phyloP scores from a whole-genome alignment of 2,797 vertebrate species.

The Cossypha dichroa region DNA sequence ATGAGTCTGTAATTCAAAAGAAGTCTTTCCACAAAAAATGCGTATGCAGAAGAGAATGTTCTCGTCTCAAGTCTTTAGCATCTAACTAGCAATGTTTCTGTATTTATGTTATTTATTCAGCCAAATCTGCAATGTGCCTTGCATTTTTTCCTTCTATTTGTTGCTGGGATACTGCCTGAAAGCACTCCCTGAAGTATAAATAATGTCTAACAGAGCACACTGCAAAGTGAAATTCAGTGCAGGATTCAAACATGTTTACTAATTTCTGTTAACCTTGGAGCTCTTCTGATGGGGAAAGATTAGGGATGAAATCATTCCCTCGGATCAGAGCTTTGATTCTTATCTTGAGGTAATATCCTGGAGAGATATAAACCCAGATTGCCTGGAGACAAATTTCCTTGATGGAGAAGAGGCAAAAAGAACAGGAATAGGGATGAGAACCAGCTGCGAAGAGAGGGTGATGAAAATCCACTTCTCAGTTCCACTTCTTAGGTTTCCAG shows the following conservation, averaged over 20 bases:
- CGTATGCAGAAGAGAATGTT: conserved; percentile 21
- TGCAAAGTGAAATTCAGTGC: conserved; percentile 23
- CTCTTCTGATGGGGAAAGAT: not conserved
- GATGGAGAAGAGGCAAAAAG: not conserved
- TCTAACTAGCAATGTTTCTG: not conserved
- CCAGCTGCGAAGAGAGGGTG: not conserved
- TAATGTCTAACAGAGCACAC: conserved; percentile 30
- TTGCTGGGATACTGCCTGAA: conserved; percentile 67
- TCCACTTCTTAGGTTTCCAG: not conserved
- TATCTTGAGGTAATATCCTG: conserved; percentile 49
- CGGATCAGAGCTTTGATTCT: conserved; percentile 13
- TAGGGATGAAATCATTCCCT: conserved; percentile 14
- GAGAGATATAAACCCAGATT: not conserved
- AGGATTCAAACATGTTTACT: conserved; percentile 15
- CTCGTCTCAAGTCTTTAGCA: not conserved
- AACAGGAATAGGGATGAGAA: not conserved
- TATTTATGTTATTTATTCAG: conserved; percentile 51
- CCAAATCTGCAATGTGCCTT: conserved; percentile 45
- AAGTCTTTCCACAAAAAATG: not conserved
- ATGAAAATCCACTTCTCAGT: not conserved
- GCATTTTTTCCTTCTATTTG: conserved; percentile 12
- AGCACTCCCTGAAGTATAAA: conserved; percentile 51
- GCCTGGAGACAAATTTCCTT: not conserved
- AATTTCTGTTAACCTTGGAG: conserved; percentile 53
- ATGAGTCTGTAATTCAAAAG: not conserved